phyloP scores from a whole-genome alignment of 2,888 invertebrate species.

The Mycogona germanica region DNA sequence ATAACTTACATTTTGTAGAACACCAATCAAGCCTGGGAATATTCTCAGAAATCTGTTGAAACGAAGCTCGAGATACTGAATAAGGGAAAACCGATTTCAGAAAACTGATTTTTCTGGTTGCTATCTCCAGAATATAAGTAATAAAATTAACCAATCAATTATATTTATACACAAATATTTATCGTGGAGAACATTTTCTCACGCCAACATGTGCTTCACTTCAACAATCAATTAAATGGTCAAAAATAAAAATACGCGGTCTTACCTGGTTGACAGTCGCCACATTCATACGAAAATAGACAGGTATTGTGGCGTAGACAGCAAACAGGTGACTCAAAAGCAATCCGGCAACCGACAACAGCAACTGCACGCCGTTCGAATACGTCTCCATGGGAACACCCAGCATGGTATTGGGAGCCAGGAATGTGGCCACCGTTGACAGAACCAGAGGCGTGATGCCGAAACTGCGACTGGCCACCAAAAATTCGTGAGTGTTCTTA shows the following conservation, averaged over 20 bases:
- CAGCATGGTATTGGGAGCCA: slow-evolving; percentile 6
- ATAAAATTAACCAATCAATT: no score
- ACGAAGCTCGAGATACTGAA: slow-evolving; percentile 9
- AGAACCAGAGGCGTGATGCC: slow-evolving; percentile 2
- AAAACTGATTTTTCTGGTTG: no score
- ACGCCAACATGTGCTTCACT: no score
- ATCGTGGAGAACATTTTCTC: no score
- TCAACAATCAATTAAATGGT: no score
- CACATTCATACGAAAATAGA: not conserved
- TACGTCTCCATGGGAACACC: slow-evolving; percentile 10
- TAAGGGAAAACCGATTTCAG: not conserved
- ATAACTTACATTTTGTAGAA: slow-evolving; percentile 10
- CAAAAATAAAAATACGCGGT: no score
- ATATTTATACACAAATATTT: no score
- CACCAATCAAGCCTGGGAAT: slow-evolving; percentile 3
- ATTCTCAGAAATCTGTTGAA: slow-evolving; percentile 5
- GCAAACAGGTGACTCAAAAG: not conserved
- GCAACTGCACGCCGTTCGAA: slow-evolving; percentile 5
- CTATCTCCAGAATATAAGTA: no score
- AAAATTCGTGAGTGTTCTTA: slow-evolving; percentile 9
- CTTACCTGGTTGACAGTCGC: slow-evolving; percentile 10
- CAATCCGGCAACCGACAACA: not conserved
- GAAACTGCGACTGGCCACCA: slow-evolving; percentile 3
- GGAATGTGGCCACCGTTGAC: slow-evolving; percentile 12
- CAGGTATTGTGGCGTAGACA: not conserved